Evolutionary conservation across 2,797 vertebrate species (phyloP).

Genomic region (Sphaeramia orbicularis): DNA sequence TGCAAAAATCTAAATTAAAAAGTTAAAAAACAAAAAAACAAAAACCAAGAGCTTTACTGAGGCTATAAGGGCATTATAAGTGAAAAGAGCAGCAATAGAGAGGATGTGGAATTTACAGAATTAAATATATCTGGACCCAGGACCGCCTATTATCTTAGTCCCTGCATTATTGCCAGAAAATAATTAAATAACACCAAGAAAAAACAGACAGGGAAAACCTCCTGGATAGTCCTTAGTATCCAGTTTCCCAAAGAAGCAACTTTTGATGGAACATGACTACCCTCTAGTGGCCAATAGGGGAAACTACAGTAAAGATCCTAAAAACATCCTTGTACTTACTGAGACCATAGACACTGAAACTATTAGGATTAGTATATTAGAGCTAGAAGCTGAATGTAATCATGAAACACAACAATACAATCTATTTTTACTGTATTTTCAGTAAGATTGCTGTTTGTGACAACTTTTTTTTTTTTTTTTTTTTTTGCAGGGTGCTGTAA

Average conservation of each 20-base stretch:
- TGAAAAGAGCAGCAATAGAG: background rate
- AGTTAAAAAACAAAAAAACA: too few species aligned
- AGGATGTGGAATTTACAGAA: conserved; percentile 18
- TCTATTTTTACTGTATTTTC: too few species aligned
- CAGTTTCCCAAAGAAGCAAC: background rate
- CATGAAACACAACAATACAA: too few species aligned
- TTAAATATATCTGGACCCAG: conserved; percentile 16
- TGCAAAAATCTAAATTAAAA: too few species aligned
- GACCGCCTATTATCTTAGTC: conserved; percentile 1
- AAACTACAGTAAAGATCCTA: conserved; percentile 4
- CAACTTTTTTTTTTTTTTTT: too few species aligned
- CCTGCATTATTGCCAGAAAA: conserved; percentile 16
- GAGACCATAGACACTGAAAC: too few species aligned
- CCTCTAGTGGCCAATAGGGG: conserved; percentile 40
- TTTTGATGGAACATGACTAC: conserved; percentile 51
- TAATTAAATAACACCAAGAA: background rate
- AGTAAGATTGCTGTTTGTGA: too few species aligned
- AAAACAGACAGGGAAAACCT: background rate
- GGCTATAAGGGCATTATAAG: background rate
- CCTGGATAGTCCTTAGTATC: background rate
- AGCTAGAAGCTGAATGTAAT: too few species aligned
- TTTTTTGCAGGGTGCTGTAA: background rate
- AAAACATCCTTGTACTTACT: too few species aligned
- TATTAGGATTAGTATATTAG: too few species aligned
- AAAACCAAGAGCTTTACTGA: too few species aligned